Conservation (phyloP, 2,113 vertebrate species). For the Calidris pygmaea region DNA sequence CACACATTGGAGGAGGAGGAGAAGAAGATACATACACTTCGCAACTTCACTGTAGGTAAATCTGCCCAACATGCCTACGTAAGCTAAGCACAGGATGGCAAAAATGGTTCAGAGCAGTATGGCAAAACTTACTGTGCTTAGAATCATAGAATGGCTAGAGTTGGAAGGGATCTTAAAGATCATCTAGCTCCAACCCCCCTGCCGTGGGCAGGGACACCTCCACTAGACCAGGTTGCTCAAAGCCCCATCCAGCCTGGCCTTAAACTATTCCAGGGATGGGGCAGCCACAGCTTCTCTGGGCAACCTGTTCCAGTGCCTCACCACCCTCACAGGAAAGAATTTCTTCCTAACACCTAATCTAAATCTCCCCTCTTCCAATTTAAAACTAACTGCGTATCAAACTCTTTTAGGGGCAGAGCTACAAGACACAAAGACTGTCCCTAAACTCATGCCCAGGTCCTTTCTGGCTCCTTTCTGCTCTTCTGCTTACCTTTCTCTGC, state of each 20-base stretch:
- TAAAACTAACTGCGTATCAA: background rate
- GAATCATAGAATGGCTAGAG: too few species aligned
- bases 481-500: rapidly evolving
- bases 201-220: too few species aligned
- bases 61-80: background rate
- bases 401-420: background rate
- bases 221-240: too few species aligned
- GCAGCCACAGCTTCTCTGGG: too few species aligned
- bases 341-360: too few species aligned
- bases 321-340: too few species aligned
- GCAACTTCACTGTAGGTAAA: background rate
- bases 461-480: background rate
- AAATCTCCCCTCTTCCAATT: too few species aligned
- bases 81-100: background rate
- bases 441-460: background rate
- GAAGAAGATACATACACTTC: background rate
- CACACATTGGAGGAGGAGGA: background rate
- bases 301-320: too few species aligned
- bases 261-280: too few species aligned
- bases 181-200: too few species aligned
- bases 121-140: background rate
- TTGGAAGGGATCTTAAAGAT: too few species aligned
- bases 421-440: background rate
- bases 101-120: background rate
- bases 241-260: too few species aligned